Conservation (phyloP, 2,113 vertebrate species). For the Ailurus styani region DNA sequence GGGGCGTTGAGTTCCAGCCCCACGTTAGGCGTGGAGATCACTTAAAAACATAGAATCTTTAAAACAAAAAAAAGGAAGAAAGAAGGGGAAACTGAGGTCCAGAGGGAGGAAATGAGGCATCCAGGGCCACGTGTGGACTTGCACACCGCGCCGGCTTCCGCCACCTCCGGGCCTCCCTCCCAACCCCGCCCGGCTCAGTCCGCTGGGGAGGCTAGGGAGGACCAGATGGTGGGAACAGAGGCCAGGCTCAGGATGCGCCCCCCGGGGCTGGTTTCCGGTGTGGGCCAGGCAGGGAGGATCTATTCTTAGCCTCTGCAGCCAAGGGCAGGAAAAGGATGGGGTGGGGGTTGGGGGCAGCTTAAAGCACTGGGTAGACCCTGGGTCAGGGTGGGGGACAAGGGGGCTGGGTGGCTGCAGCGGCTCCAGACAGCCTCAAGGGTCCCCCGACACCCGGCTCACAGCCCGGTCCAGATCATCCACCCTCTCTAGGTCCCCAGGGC, state of each 20-base stretch:
- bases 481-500: not conserved
- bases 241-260: conserved; percentile 34
- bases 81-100: not conserved
- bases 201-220: not conserved
- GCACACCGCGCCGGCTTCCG: not conserved
- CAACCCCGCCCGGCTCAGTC: not conserved
- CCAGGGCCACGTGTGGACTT: fast-evolving
- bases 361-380: not conserved
- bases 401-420: not conserved
- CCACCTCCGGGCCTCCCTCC: not conserved
- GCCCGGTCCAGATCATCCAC: not conserved
- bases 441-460: not conserved
- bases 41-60: not conserved
- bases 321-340: conserved; percentile 38
- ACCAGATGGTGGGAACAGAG: not conserved
- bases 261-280: conserved; percentile 55
- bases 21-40: too few species aligned
- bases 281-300: not conserved
- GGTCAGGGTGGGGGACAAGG: not conserved
- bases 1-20: not conserved
- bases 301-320: conserved; percentile 51
- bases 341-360: not conserved
- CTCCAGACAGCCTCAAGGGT: not conserved
- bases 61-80: not conserved
- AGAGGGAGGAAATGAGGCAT: not conserved